These are phyloP conservation scores for Gnathonemus echidnorhynchus DNA, from an alignment of 2,113 vertebrate species.

Conservation along the genomic window DNA sequence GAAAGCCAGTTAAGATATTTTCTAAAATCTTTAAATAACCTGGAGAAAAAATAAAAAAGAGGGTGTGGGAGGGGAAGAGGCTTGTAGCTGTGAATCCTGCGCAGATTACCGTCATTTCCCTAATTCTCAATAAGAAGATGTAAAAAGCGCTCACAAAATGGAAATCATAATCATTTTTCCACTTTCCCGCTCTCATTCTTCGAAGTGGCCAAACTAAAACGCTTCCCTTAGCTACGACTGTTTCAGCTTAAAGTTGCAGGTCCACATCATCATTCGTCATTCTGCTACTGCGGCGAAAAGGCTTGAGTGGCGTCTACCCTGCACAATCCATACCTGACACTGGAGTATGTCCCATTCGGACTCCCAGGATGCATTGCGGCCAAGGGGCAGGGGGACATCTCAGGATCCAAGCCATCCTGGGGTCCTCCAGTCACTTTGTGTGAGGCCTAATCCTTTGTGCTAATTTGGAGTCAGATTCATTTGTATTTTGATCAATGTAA, in stretches of 20 bases:
- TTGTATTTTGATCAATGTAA: background rate
- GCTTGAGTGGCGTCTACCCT: background rate
- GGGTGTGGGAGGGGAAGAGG: background rate
- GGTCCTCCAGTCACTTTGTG: background rate
- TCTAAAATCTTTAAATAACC: constrained; percentile 7
- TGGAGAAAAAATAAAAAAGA: background rate
- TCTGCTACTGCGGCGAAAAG: background rate
- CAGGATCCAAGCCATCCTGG: background rate
- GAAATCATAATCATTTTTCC: background rate
- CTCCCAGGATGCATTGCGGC: background rate
- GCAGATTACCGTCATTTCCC: background rate
- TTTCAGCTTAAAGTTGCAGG: background rate
- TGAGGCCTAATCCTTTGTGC: background rate
- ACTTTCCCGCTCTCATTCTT: background rate
- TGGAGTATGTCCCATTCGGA: background rate
- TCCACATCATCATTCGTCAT: background rate
- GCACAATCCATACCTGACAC: background rate
- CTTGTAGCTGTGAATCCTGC: background rate
- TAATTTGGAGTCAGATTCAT: background rate
- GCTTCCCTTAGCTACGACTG: background rate
- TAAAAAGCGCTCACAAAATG: background rate
- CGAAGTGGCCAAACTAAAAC: background rate
- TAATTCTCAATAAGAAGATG: background rate
- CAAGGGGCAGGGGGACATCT: background rate
- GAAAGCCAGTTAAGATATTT: constrained; percentile 16